Evolutionary conservation across 2,797 vertebrate genomes (phyloP), one percentile per base, ranked within the genome.

Genomic region (Acanthis flammea): DNA sequence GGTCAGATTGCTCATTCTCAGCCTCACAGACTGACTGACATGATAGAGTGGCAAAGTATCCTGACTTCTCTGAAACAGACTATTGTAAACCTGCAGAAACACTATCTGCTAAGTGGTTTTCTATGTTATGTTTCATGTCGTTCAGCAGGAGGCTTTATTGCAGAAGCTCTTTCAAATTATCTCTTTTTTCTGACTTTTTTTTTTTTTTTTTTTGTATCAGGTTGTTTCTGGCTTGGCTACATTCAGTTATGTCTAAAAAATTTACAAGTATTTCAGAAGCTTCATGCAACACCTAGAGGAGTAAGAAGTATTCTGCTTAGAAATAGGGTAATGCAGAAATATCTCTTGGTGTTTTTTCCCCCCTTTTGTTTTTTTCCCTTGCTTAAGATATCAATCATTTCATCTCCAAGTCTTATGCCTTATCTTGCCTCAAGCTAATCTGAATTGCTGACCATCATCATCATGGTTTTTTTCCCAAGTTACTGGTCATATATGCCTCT

Each of bases 1-100:
- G 68, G 73, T 88, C 14, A 3, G 28, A 87, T 77, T 91, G 79
- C 47, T 80, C 87, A 83, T 84, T 84, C 81, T 83, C 81, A 50
- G 48, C 58, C 18, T 58, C 75, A 89, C 60, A 33, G 33, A 54
- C 51, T 72, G 63, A 62, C 60, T 91, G 90, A 88, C 3, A 19
- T 67, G 31, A 77, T 33, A 37, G 65, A 87, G 66, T 73, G 58
- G 53, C 76, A 86, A 94, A 94, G 63, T 51, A 45, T 47, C 66
- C 84, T 53, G 12, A 28, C 73, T 92, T 12, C 58, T 77, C 55
- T 86, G 47, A 63, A 85, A 31, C 11, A 74, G 28, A 35, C 42
- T 62, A 14, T 50, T 80, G 50, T 61, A 70, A 55, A 47, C 31
- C 19, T 61, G 60, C 51, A 86, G 54, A 90, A 96, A 78, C 31